A percentile compares a stretch with the other conserved stretches of the same genome.
Evolutionary conservation across 2,797 vertebrate species (phyloP).

Genomic region (Microtus obscurus): DNA sequence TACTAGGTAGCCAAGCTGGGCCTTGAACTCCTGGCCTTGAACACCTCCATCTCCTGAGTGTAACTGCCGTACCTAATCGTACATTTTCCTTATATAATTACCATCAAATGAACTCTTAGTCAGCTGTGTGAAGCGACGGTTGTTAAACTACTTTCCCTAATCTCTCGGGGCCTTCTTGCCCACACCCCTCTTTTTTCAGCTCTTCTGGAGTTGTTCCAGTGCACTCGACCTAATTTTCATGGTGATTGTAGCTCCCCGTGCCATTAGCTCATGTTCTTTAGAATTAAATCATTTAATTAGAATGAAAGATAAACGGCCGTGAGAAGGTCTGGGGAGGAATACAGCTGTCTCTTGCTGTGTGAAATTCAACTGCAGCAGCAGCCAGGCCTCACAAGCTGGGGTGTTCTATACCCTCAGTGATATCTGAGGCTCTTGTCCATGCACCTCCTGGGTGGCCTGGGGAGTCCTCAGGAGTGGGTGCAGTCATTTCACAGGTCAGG

Average conservation of each 20-base stretch:
- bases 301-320: background rate
- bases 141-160: constrained; percentile 35
- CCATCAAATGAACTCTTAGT: background rate
- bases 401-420: background rate
- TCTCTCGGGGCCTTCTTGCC: background rate
- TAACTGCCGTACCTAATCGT: background rate
- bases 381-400: background rate
- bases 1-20: background rate
- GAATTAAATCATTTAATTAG: constrained; percentile 59
- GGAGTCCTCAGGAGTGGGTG: background rate
- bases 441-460: background rate
- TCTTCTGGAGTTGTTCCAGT: constrained; percentile 11
- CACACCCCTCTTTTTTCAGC: background rate
- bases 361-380: background rate
- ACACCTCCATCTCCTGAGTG: background rate
- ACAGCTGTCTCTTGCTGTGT: background rate
- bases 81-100: constrained; percentile 6
- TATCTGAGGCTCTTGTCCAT: background rate
- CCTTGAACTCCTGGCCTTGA: background rate
- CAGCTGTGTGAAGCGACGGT: background rate
- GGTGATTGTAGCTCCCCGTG: background rate
- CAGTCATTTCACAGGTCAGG: background rate
- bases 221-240: constrained; percentile 58
- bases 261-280: constrained; percentile 45
- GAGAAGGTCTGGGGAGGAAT: background rate